Evolutionary conservation across 1,140 invertebrate genomes (phyloP).

Genomic region (Cataglyphis hispanica): DNA sequence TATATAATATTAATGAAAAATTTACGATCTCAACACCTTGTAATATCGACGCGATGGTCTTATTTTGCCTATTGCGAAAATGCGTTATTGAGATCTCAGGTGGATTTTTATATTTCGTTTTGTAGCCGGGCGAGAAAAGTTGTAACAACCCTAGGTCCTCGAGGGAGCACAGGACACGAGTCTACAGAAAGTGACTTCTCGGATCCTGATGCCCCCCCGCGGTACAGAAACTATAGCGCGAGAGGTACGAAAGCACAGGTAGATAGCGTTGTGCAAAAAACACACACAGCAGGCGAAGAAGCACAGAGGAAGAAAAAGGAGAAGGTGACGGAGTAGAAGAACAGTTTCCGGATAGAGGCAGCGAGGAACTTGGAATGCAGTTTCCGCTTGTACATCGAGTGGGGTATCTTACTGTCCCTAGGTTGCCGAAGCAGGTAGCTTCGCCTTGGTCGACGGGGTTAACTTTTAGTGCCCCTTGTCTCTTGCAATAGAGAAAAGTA

Average conservation of each 20-base stretch:
- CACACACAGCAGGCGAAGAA: constrained; percentile 1
- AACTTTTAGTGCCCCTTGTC: constrained; percentile 73
- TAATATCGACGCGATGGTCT: constrained; percentile 30
- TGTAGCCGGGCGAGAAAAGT: constrained; percentile 65
- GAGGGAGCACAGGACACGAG: constrained; percentile 58
- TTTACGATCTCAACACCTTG: constrained; percentile 15
- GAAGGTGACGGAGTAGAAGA: constrained; percentile 34
- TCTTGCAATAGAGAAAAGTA: constrained; percentile 75
- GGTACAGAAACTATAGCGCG: constrained; percentile 29
- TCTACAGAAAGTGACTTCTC: constrained; percentile 72
- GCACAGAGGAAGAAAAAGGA: constrained; percentile 25
- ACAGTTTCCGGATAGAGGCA: constrained; percentile 49
- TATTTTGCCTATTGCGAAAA: constrained; percentile 63
- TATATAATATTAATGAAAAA: constrained; percentile 61
- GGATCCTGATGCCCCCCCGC: constrained; percentile 49
- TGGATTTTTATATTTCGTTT: constrained; percentile 75
- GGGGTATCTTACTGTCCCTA: constrained; percentile 47
- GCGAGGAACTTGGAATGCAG: constrained; percentile 73
- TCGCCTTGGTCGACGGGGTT: constrained; percentile 57
- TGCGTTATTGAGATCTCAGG: constrained; percentile 71
- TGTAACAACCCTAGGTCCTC: constrained; percentile 70
- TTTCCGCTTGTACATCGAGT: constrained; percentile 69
- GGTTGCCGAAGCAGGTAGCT: constrained; percentile 50
- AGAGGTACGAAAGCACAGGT: constrained; percentile 22
- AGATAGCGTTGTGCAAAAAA: constrained; percentile 9